Evolutionary conservation across 2,888 invertebrate genomes (phyloP), one percentile per base, ranked within the genome.

Genomic region (Tetragonisca angustula): DNA sequence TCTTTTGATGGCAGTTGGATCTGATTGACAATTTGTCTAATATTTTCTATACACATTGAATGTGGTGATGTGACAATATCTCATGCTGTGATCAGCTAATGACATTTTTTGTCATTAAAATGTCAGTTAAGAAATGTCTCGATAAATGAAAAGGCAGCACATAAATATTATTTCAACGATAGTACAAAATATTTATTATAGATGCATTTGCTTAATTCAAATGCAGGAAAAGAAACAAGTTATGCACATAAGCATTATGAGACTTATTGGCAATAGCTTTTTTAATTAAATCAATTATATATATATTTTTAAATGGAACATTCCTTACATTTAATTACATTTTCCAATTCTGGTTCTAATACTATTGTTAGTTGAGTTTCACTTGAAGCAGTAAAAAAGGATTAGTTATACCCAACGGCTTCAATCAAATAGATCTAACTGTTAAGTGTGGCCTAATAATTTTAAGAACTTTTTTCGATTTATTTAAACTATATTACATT

Each of bases 51-150:
- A 81, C 84, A 88, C 88, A 90, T 88, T 87, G 84, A 91, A 89
- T 90, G 85, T 81, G 88, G 89, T 89, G 89, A 90, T 90, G 89
- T 85, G 91, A 93, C 91, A 92, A 93, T 92, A 93, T 88, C 84
- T 87, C 87, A 88, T 90, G 89, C 92, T 92, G 90, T 91, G 91
- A 92, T 91, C 90, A 85, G 87, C 84, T 84, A 79, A 85, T 88
- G 81, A 84, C 72, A 71, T 85, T 85, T 88, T 83, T 80, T 79
- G 69, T 67, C 50, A 65, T 80, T 56, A 83, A 82, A 81, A 73
- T 52, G 59, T 78, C 61, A 76, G 69, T 68, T 70, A 77, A 79
- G 50, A 74, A 43, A 76, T 79, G 56, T 73, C 76, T 77, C 71
- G 59, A 81, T 70, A 75, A 76, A 85, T 68, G 67, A 71, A 71